Base-by-base conservation (phyloP, 2,888 invertebrate species). In the Bimastos eiseni region DNA sequence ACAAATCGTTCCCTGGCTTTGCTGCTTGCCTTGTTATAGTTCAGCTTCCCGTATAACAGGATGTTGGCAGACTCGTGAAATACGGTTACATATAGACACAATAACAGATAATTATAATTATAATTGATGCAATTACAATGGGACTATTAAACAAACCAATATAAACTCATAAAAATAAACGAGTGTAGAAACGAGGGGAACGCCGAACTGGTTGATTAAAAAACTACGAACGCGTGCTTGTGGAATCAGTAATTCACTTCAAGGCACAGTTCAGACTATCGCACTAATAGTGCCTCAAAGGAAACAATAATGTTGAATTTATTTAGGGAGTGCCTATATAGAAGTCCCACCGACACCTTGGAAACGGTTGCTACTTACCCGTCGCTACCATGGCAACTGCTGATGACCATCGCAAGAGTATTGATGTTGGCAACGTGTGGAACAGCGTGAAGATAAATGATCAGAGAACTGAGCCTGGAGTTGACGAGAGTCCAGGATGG, bases 401-500 rank as follows among this genome's bases (percentile, higher is more conserved):
- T 21, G 86, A 86, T 19, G 86, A 86, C 21, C 34, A 3, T 6
- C 86, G 36, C 24, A 37, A 34, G 34, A 86, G n/a, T 8, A 34
- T 86, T 37, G 36, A 86, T 19, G 17, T 86, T 36, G 37, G 15
- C 17, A 21, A 86, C 4, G 86, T 86, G 36, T 86, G 86, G 86
- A 86, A 86, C 86, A 34, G 30, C 19, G 37, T 86, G 34, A 37
- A 34, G 37, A 86, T 86, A 24, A 86, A 17, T 37, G 86, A 86
- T 11, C 36, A 86, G 37, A 34, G 37, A 19, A 2, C 19, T 17
- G 37, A 86, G n/a, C 86, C 86, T 6, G 86, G 24, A 86, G 86
- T 86, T 34, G 90, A 91, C 33, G 49, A 91, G 55, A 70, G 92
- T 24, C 90, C 91, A 41, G 94, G 93, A 38, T 94, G 94, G 94